These are phyloP conservation scores for Tarsius wallacei DNA, from an alignment of 2,797 vertebrate genomes.

Conservation along the genomic window DNA sequence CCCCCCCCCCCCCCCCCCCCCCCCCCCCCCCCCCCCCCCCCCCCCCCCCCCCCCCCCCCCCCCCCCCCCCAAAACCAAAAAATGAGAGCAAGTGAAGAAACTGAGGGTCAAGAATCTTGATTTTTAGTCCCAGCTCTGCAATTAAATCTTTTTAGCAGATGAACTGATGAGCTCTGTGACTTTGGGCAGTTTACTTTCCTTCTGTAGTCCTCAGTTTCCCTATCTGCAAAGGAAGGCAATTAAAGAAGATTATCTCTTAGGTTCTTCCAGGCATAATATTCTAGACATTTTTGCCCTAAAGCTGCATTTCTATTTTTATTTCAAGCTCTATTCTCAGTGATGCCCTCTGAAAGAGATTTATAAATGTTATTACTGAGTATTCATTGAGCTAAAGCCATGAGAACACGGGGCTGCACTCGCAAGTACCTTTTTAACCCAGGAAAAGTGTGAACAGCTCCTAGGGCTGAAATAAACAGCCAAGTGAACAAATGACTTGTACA, in stretches of 20 bases:
- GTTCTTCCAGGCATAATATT: not conserved
- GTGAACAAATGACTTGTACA: not conserved
- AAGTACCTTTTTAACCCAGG: conserved; percentile 34
- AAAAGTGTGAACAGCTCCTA: conserved; percentile 18
- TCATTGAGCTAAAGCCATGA: not conserved
- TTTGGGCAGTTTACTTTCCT: not conserved
- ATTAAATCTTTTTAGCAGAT: not conserved
- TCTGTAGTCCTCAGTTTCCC: not conserved
- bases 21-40: too few relatives aligned
- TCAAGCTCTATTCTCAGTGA: not conserved
- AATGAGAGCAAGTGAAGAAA: not conserved
- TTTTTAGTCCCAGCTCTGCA: not conserved
- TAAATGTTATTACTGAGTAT: conserved; percentile 9
- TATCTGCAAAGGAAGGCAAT: conserved; percentile 1
- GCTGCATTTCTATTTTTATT: not conserved
- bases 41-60: too few relatives aligned
- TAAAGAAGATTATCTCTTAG: conserved; percentile 46
- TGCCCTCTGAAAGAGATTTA: conserved; percentile 4
- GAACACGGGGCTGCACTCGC: not conserved
- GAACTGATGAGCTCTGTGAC: not conserved
- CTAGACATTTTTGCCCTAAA: not conserved
- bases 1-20: too few relatives aligned
- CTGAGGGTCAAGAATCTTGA: not conserved
- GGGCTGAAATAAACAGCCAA: not conserved
- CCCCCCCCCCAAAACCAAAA: not conserved